A percentile compares a stretch with the other conserved stretches of the same genome.
phyloP scores from a whole-genome alignment of 2,797 vertebrate genomes.

The Thripadectes ignobilis region DNA sequence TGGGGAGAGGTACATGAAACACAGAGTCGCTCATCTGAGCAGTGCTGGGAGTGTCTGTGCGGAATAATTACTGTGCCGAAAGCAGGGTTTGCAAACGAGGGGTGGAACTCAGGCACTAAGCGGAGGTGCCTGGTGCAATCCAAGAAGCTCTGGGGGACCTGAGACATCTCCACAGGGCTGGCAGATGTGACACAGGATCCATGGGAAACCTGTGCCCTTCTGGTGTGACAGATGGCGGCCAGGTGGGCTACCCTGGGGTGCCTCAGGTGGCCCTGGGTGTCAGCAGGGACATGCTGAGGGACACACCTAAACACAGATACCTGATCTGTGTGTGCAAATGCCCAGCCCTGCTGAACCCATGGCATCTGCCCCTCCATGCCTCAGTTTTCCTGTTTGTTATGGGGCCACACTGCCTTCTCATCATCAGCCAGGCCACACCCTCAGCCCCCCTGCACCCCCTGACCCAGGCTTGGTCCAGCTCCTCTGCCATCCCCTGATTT shows the following conservation, averaged over 20 bases:
- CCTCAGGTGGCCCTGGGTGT: neutral
- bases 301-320: neutral
- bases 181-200: conserved; percentile 29
- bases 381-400: neutral
- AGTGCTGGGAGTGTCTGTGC: neutral
- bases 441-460: neutral
- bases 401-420: neutral
- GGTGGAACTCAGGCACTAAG: neutral
- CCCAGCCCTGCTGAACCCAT: rapidly evolving
- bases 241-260: neutral
- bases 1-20: neutral
- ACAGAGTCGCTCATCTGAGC: neutral
- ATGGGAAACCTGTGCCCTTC: neutral
- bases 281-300: neutral
- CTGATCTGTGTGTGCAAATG: neutral
- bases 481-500: neutral
- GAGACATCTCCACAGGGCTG: neutral
- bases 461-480: neutral
- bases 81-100: neutral
- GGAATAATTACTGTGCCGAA: rapidly evolving
- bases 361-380: neutral
- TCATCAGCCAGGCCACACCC: rapidly evolving
- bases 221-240: neutral
- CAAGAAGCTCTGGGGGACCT: conserved; percentile 10
- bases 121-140: neutral